These are phyloP conservation scores for Cryptus armator DNA, from an alignment of 2,888 invertebrate genomes.

Conservation along the genomic window DNA sequence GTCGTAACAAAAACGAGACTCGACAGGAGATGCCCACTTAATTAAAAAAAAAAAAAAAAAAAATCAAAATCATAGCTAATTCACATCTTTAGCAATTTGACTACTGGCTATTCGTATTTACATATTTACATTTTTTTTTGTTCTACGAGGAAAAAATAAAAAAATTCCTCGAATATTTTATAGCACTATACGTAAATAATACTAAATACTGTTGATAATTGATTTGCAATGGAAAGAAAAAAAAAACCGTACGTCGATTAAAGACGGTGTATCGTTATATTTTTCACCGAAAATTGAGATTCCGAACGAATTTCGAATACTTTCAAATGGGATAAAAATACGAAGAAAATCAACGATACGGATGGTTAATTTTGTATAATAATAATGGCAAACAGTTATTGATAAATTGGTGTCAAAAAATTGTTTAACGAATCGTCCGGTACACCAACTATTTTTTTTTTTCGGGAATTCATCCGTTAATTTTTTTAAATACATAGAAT, in stretches of 20 bases:
- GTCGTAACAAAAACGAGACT: not conserved
- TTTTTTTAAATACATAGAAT: no score
- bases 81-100: conserved; percentile 21
- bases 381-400: no score
- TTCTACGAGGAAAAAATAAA: conserved; percentile 1
- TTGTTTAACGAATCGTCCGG: no score
- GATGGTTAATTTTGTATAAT: no score
- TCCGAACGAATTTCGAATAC: no score
- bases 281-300: no score
- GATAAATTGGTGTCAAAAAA: no score
- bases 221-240: conserved; percentile 25
- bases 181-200: conserved; percentile 43
- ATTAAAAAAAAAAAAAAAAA: conserved; percentile 5
- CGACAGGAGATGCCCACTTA: not conserved
- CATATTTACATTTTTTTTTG: conserved; percentile 70
- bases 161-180: conserved; percentile 34
- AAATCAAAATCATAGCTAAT: not conserved
- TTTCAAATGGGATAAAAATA: no score
- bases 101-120: conserved; percentile 66
- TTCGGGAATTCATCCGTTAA: no score
- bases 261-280: no score
- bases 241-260: conserved; percentile 26
- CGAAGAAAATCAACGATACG: no score
- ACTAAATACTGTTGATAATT: conserved; percentile 63
- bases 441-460: no score